Base-by-base conservation (phyloP, 2,797 vertebrate species). In the Enteromius unitaeniatus region DNA sequence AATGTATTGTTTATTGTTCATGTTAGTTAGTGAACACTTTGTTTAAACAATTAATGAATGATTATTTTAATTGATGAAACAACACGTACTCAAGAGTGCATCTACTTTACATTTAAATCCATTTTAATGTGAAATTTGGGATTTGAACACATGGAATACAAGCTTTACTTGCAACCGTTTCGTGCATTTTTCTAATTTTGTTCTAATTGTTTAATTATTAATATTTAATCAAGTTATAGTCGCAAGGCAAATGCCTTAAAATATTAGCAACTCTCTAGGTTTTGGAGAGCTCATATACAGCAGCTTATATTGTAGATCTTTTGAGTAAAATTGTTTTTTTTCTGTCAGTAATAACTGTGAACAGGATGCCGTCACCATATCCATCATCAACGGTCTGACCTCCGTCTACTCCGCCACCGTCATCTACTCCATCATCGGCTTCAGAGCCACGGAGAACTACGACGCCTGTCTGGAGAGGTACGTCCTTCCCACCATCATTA, bases 371-470 rank as follows among this genome's bases (percentile, higher is more conserved):
- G 85, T 99, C 70, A 94, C 96, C 0, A 95, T 99, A 82, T 97
- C 98, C 10, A 13, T 97, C 78, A 95, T 99, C 89, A 99, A 98
- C 0, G 97, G 97, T 49, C 95, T 95, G 92, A 99, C 97, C 0
- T 99, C 97, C 0, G 87, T 99, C 80, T 99, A 96, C 2, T 94
- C 97, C 0, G 97, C 98, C 17, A 98, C 95, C 0, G 97, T 99
- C 21, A 95, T 99, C 84, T 99, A 99, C 75, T 97, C 97, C 84
- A 96, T 99, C 92, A 99, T 99, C 0, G 97, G 98, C 78, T 99
- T 99, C 93, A 95, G 97, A 5, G 97, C 97, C 83, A 98, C 94
- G 0, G 88, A 96, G 82, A 96, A 92, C 58, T 98, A 85, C 0
- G 97, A 99, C 0, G 93, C 93, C 64, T 99, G 97, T 82, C 86